A percentile compares a stretch with the other conserved stretches of the same genome.
Evolutionary conservation across 2,797 vertebrate species (phyloP).

Genomic region (Phataginus tetradactyla): DNA sequence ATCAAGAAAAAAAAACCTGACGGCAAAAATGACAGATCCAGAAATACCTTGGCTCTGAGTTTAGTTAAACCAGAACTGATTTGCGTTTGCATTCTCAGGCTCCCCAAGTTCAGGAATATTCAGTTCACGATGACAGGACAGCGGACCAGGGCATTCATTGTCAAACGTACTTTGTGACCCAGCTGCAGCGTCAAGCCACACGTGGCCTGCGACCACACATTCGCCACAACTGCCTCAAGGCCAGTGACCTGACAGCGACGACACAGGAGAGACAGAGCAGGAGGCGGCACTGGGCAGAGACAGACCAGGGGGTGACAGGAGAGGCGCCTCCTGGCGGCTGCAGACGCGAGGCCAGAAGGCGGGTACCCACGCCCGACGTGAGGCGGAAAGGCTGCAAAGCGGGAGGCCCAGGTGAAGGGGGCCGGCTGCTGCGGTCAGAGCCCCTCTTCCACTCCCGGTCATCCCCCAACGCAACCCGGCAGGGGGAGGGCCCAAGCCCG

Average conservation of each 20-base stretch:
- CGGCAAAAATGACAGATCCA: not conserved
- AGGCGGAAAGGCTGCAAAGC: not conserved
- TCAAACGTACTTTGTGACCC: too few species aligned
- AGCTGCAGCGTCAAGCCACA: not conserved
- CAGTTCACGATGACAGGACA: not conserved
- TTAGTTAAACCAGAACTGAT: too few species aligned
- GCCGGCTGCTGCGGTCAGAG: not conserved
- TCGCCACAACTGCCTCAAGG: not conserved
- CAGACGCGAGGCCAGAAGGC: not conserved
- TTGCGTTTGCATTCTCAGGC: rapidly evolving
- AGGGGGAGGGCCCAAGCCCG: not conserved
- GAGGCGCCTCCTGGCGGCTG: not conserved
- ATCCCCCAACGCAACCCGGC: not conserved
- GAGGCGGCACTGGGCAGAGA: not conserved
- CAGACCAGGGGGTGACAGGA: not conserved
- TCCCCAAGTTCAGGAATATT: not conserved
- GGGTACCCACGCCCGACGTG: not conserved
- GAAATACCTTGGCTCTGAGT: not conserved
- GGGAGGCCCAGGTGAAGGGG: not conserved
- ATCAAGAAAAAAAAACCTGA: not conserved
- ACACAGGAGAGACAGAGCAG: not conserved
- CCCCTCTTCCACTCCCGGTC: not conserved
- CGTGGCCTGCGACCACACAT: not conserved
- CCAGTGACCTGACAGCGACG: not conserved
- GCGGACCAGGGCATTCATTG: rapidly evolving